phyloP scores from a whole-genome alignment of 1,140 invertebrate species.

The Drosophila eugracilis region DNA sequence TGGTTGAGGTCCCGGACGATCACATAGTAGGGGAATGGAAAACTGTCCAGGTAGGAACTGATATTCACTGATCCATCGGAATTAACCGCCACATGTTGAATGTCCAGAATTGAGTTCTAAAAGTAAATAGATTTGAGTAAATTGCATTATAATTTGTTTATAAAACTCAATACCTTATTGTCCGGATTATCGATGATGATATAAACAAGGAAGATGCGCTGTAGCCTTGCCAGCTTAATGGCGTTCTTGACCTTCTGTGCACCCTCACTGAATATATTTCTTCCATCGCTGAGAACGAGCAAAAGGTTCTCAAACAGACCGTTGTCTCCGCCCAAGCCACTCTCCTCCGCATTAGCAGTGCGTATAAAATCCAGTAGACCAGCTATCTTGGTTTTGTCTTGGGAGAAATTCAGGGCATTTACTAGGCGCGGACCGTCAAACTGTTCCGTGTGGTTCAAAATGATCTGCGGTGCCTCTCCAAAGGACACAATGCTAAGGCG shows the following conservation, averaged over 20 bases:
- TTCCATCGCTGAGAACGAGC: slow-evolving; percentile 97
- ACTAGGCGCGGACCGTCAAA: slow-evolving; percentile 93
- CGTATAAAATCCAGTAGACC: slow-evolving; percentile 92
- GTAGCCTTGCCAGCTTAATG: slow-evolving; percentile 91
- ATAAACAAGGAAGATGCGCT: slow-evolving; percentile 96
- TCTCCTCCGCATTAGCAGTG: slow-evolving; percentile 88
- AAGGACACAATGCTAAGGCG: slow-evolving; percentile 96
- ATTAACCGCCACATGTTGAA: slow-evolving; percentile 91
- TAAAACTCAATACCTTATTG: slow-evolving; percentile 89
- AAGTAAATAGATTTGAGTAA: slow-evolving; percentile 59
- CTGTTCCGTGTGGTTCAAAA: slow-evolving; percentile 94
- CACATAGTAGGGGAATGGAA: slow-evolving; percentile 99
- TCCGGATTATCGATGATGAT: slow-evolving; percentile 97
- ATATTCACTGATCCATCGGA: slow-evolving; percentile 87
- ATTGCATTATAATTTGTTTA: neutral
- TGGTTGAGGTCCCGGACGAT: slow-evolving; percentile 95
- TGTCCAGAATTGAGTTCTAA: slow-evolving; percentile 96
- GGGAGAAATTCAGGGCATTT: slow-evolving; percentile 92
- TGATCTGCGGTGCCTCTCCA: slow-evolving; percentile 93
- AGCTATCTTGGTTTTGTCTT: slow-evolving; percentile 92
- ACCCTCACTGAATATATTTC: slow-evolving; percentile 96
- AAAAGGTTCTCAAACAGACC: slow-evolving; percentile 92
- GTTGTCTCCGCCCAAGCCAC: slow-evolving; percentile 86
- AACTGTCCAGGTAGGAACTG: slow-evolving; percentile 94
- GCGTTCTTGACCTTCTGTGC: slow-evolving; percentile 90